Conservation (phyloP, 2,113 vertebrate species). For the Psittacus erithacus region DNA sequence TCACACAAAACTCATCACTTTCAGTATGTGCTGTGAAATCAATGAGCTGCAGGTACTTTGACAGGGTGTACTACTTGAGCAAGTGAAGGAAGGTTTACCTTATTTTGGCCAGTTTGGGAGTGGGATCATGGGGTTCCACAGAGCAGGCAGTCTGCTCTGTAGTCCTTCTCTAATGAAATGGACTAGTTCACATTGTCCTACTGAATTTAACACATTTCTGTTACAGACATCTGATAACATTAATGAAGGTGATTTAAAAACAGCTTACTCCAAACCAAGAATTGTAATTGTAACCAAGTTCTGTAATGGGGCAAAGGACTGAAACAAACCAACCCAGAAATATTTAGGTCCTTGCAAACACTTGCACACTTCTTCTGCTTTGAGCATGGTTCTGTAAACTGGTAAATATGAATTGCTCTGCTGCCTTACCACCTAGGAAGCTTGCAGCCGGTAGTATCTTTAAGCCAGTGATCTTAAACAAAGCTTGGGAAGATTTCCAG, state of each 20-base stretch:
- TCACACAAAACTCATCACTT: neutral
- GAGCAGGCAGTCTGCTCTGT: too few species aligned
- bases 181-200: neutral
- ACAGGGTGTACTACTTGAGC: neutral
- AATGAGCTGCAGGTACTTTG: neutral
- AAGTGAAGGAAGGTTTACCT: neutral
- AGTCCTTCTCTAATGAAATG: neutral
- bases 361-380: neutral
- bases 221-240: neutral
- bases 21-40: neutral
- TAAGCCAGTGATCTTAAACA: neutral
- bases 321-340: neutral
- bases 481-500: neutral
- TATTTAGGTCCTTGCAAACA: neutral
- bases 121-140: neutral
- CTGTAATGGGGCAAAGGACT: neutral
- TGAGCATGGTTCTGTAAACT: neutral
- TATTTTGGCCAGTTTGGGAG: neutral
- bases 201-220: neutral
- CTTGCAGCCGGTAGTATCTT: neutral
- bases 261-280: neutral
- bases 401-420: neutral
- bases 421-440: neutral
- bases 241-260: neutral
- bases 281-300: neutral